Percentiles rank a stretch among this genome's conserved stretches.
phyloP scores from a whole-genome alignment of 2,797 vertebrate species.

The Synanceia verrucosa region DNA sequence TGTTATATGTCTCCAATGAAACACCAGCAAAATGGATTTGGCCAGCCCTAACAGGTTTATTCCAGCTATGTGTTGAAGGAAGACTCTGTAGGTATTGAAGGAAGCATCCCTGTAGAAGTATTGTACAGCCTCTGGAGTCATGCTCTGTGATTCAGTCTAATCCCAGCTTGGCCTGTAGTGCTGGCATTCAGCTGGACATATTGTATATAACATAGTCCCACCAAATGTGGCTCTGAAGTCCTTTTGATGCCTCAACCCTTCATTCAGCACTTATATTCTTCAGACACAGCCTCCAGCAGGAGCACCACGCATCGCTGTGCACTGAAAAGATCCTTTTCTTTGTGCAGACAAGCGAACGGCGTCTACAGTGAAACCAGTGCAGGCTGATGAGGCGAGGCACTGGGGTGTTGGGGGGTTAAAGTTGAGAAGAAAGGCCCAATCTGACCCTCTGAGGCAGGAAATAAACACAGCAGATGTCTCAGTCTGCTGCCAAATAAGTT shows the following conservation, averaged over 20 bases:
- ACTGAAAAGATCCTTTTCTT: constrained; percentile 5
- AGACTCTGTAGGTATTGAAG: neutral
- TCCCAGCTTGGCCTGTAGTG: neutral
- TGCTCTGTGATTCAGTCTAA: constrained; percentile 23
- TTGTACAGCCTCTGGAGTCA: constrained; percentile 7
- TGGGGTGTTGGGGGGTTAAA: constrained; percentile 32
- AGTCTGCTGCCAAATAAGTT: constrained; percentile 55
- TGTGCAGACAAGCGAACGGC: neutral
- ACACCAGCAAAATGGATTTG: too few relatives aligned
- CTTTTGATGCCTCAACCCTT: neutral
- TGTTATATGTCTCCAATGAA: too few relatives aligned
- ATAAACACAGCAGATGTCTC: constrained; percentile 69
- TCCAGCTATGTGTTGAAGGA: neutral
- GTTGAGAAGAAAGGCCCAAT: constrained; percentile 22
- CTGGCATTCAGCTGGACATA: constrained; percentile 6
- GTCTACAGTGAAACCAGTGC: neutral
- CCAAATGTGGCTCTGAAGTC: neutral
- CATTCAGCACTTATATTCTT: neutral
- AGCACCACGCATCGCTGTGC: neutral
- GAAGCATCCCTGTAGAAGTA: neutral
- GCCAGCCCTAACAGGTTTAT: too few relatives aligned
- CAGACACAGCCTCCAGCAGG: neutral
- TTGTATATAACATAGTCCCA: neutral
- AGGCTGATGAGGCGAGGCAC: constrained; percentile 1
- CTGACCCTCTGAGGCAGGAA: constrained; percentile 45